A percentile compares a stretch with the other conserved stretches of the same genome.
These are phyloP conservation scores for Stratiomys singularior DNA, from an alignment of 2,888 invertebrate genomes.

Conservation along the genomic window DNA sequence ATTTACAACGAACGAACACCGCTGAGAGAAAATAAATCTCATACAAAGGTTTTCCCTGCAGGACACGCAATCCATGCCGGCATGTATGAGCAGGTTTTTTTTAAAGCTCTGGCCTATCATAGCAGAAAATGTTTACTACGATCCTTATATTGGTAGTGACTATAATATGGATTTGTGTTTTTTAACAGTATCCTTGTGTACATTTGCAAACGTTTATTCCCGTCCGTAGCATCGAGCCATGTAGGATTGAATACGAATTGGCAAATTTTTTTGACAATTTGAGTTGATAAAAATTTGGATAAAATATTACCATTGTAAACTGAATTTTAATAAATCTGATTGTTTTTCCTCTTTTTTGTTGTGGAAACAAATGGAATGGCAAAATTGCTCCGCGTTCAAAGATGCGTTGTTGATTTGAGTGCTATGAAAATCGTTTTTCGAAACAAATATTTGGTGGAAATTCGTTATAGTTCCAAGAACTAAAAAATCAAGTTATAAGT, in stretches of 20 bases:
- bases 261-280: not conserved
- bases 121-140: not conserved
- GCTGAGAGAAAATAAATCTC: too few species aligned
- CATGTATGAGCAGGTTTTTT: too few species aligned
- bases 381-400: not conserved
- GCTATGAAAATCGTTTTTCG: too few species aligned
- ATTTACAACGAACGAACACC: too few species aligned
- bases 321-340: conserved; percentile 22
- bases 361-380: conserved; percentile 1
- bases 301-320: conserved; percentile 5
- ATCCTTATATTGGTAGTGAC: not conserved
- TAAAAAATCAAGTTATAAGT: too few species aligned
- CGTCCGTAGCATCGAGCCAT: not conserved
- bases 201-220: not conserved
- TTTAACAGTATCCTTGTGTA: not conserved
- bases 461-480: too few species aligned
- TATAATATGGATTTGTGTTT: not conserved
- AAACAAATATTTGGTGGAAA: too few species aligned
- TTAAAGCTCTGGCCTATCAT: too few species aligned
- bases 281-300: not conserved
- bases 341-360: not conserved
- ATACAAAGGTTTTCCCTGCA: too few species aligned
- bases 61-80: too few species aligned
- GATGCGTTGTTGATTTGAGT: not conserved
- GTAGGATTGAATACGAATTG: conserved; percentile 8